Evolutionary conservation across 1,140 invertebrate species (phyloP).

Genomic region (Polypedilum vanderplanki): DNA sequence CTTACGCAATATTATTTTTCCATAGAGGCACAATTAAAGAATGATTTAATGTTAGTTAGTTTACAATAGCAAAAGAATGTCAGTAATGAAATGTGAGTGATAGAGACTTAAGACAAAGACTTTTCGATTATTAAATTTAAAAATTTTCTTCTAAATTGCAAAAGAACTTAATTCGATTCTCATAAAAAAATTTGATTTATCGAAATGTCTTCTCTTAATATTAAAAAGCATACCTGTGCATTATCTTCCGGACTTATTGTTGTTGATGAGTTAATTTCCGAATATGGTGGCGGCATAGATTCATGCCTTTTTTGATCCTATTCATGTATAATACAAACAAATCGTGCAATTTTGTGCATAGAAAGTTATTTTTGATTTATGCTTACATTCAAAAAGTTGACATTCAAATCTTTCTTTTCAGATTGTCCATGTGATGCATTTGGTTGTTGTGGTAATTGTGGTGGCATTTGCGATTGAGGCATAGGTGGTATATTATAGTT

Average conservation of each 20-base stretch:
- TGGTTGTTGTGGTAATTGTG: conserved; percentile 30
- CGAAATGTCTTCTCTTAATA: too few relatives aligned
- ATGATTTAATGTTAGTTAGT: background rate
- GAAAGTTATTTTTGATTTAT: conserved; percentile 31
- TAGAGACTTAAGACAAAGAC: conserved; percentile 33
- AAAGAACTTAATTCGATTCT: too few relatives aligned
- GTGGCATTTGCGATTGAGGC: conserved; percentile 33
- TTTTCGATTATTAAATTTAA: background rate
- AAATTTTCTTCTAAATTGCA: too few relatives aligned
- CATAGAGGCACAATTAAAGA: background rate
- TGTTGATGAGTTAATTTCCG: conserved; percentile 32
- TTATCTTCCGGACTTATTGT: conserved; percentile 52
- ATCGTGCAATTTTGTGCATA: conserved; percentile 9
- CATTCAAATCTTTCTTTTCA: conserved; percentile 47
- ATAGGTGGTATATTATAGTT: conserved; percentile 65
- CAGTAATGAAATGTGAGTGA: conserved; percentile 28
- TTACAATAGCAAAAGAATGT: background rate
- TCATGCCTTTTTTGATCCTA: conserved; percentile 49
- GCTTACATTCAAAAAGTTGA: conserved; percentile 53
- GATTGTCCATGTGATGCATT: background rate
- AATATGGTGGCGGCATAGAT: conserved; percentile 45
- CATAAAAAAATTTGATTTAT: too few relatives aligned
- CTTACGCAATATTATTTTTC: conserved; percentile 26
- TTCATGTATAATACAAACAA: conserved; percentile 31
- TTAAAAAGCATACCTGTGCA: conserved; percentile 46